A percentile compares a stretch with the other conserved stretches of the same genome.
phyloP scores from a whole-genome alignment of 1,140 invertebrate species.

The Ips nitidus region DNA sequence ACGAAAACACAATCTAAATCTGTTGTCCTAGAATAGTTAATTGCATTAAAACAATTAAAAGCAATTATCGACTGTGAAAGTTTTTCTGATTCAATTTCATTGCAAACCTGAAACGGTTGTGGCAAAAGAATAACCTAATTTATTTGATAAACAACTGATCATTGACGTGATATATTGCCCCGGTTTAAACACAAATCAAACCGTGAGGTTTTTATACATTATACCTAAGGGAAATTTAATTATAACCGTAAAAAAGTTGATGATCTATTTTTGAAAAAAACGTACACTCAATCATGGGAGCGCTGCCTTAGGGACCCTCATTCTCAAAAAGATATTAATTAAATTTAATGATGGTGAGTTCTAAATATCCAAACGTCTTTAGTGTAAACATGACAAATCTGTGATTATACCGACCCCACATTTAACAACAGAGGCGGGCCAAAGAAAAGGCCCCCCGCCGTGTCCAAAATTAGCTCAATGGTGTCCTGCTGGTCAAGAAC shows the following conservation, averaged over 20 bases:
- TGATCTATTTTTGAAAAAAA: neutral
- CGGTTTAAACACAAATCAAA: neutral
- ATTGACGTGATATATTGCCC: neutral
- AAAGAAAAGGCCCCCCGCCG: constrained; percentile 40
- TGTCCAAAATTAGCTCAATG: constrained; percentile 50
- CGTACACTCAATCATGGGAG: neutral
- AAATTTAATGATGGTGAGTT: constrained; percentile 33
- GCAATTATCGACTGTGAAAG: no score
- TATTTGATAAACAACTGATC: neutral
- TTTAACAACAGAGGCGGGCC: constrained; percentile 42
- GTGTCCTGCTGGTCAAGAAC: constrained; percentile 43
- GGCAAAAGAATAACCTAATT: neutral
- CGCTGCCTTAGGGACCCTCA: neutral
- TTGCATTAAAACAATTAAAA: no score
- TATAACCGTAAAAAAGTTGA: neutral
- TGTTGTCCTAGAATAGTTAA: no score
- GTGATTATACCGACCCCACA: constrained; percentile 41
- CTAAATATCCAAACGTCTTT: constrained; percentile 36
- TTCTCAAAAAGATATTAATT: constrained; percentile 23
- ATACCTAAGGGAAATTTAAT: constrained; percentile 2
- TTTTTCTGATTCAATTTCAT: no score
- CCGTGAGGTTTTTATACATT: neutral
- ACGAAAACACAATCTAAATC: no score
- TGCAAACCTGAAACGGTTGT: no score
- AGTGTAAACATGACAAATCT: constrained; percentile 44